Evolutionary conservation across 1,140 invertebrate species (phyloP).

Genomic region (Melipona quadrifasciata): DNA sequence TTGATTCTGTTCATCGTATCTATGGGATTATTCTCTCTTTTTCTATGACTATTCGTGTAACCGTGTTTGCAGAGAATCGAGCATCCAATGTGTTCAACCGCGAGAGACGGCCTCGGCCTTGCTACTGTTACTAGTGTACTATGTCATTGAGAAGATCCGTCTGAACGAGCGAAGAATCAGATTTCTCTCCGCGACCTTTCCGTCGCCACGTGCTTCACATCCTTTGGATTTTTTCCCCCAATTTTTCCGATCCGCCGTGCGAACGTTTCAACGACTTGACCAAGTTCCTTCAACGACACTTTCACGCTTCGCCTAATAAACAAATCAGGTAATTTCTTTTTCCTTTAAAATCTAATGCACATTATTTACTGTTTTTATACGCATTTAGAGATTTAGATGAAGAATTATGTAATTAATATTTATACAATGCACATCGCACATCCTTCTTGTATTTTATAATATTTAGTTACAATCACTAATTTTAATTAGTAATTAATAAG

Average conservation of each 20-base stretch:
- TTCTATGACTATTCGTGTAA: not conserved
- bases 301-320: not conserved
- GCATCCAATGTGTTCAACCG: constrained; percentile 32
- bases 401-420: not conserved
- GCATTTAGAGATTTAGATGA: not conserved
- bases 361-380: not conserved
- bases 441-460: not conserved
- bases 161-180: not conserved
- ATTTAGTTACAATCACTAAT: not conserved
- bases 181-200: constrained; percentile 1
- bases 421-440: not conserved
- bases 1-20: not conserved
- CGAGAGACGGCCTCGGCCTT: constrained; percentile 40
- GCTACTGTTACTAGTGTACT: constrained; percentile 21
- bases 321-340: not conserved
- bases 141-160: not conserved
- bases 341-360: too few species aligned
- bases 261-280: not conserved
- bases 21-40: not conserved
- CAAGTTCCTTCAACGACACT: not conserved
- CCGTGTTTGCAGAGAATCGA: not conserved
- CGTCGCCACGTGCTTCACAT: constrained; percentile 23
- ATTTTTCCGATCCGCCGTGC: not conserved
- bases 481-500: not conserved
- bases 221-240: not conserved